Evolutionary conservation across 2,888 invertebrate genomes (phyloP).

Genomic region (Rotaria macrura): DNA sequence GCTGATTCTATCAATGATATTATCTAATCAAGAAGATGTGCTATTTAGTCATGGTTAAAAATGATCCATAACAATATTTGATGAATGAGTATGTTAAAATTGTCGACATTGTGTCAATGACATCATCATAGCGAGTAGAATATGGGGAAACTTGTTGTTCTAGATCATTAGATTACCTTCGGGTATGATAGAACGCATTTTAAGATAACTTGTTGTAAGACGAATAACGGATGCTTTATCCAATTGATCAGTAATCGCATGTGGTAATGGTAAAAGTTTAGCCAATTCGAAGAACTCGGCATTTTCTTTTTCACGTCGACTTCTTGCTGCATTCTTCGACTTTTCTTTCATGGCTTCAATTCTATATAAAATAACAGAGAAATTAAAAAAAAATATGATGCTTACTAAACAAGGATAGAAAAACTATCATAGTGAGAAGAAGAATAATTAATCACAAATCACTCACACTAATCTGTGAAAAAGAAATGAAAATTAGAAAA

Average conservation of each 20-base stretch:
- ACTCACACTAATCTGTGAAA: background rate
- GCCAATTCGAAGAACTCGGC: conserved; percentile 86
- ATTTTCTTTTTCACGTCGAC: conserved; percentile 87
- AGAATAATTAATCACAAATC: background rate
- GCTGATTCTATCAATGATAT: too few relatives aligned
- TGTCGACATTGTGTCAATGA: background rate
- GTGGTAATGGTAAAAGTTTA: conserved; percentile 79
- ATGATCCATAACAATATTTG: background rate
- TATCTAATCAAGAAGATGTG: too few relatives aligned
- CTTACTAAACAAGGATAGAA: too few relatives aligned
- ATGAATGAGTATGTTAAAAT: background rate
- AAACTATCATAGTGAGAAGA: background rate
- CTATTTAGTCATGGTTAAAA: background rate
- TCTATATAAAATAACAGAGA: background rate
- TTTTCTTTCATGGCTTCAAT: conserved; percentile 75
- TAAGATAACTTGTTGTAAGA: conserved; percentile 84
- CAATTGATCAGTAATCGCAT: conserved; percentile 83
- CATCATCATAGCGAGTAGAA: background rate
- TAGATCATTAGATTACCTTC: conserved; percentile 59
- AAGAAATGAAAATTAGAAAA: background rate
- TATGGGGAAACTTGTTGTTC: background rate
- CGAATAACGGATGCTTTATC: conserved; percentile 93
- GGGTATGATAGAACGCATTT: conserved; percentile 57
- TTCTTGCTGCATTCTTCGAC: conserved; percentile 90
- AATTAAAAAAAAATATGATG: background rate